phyloP scores from a whole-genome alignment of 2,797 vertebrate genomes.

The Enteromius anoplus region DNA sequence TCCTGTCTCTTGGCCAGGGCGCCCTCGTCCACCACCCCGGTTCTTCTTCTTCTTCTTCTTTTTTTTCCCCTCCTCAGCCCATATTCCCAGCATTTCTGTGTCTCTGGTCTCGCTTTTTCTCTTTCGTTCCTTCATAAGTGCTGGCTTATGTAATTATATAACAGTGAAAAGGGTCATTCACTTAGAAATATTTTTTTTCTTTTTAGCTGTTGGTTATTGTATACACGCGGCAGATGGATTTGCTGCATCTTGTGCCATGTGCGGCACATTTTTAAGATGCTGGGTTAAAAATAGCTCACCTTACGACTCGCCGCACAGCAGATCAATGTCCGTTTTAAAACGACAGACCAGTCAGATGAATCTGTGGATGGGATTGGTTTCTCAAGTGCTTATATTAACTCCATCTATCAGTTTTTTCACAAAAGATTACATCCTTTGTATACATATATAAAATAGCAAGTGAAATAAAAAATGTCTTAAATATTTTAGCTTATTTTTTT shows the following conservation, averaged over 20 bases:
- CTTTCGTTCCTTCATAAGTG: background rate
- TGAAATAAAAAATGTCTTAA: no score
- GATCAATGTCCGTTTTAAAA: slow-evolving; percentile 17
- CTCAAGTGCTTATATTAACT: background rate
- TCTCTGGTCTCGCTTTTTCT: background rate
- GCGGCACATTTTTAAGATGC: slow-evolving; percentile 2
- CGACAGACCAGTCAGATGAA: background rate
- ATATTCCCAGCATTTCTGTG: background rate
- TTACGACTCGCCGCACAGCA: background rate
- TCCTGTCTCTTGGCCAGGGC: slow-evolving; percentile 67
- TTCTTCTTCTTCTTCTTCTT: background rate
- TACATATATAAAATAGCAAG: background rate
- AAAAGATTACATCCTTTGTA: background rate
- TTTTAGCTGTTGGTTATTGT: slow-evolving; percentile 3
- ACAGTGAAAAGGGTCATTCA: background rate
- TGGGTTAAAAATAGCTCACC: slow-evolving; percentile 19
- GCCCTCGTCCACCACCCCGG: slow-evolving; percentile 49
- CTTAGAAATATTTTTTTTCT: background rate
- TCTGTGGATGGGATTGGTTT: background rate
- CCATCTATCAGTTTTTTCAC: background rate
- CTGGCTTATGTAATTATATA: slow-evolving; percentile 37
- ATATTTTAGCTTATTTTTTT: background rate
- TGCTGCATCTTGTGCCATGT: slow-evolving; percentile 7
- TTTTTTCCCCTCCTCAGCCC: background rate
- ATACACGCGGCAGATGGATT: background rate